Evolutionary conservation across 2,113 vertebrate species (phyloP), one percentile per base, ranked within the genome.

Genomic region (Toxotes chatareus): DNA sequence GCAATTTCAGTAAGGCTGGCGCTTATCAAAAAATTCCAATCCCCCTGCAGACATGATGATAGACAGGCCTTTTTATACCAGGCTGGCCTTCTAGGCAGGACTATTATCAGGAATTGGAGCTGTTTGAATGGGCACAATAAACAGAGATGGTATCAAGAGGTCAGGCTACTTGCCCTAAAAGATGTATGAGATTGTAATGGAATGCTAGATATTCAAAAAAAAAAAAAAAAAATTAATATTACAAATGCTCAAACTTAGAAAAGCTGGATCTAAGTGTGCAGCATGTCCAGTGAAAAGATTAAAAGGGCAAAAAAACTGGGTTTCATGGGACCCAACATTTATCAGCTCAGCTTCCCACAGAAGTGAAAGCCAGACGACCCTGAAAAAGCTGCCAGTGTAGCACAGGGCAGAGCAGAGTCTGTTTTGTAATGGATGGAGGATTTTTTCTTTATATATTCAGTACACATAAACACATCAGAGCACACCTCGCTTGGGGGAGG

Each of bases 11-110:
- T 93, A 83, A 72, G 89, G 51, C 60, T 63, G 65, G 74, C 59
- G 85, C 90, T 94, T 95, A 95, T 94, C 86, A 79, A 91, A 92
- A 93, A 93, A 95, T 93, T 95, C 91, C 93, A 93, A 93, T 95
- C 92, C 91, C 93, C 75, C 23, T 21, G 53, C 42, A 17, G 81
- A 74, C 67, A 46, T 78, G 61, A 70, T 84, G 85, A 89, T 84
- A 88, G 82, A 74, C 77, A 82, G 36, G 73, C 53, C 71, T 80
- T 87, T 89, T 88, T 82, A 85, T 74, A 73, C 63, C 56, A 66
- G 66, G 21, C 42, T 89, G 70, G 70, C 64, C 65, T 80, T 90
- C 64, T 32, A 93, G 88, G 92, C 92, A 94, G 74, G 62, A 85
- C 85, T 55, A 14, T 68, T 89, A 83, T 89, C 86, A 83, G 87